Evolutionary conservation across 2,797 vertebrate species (phyloP).

Genomic region (Gouania willdenowi): DNA sequence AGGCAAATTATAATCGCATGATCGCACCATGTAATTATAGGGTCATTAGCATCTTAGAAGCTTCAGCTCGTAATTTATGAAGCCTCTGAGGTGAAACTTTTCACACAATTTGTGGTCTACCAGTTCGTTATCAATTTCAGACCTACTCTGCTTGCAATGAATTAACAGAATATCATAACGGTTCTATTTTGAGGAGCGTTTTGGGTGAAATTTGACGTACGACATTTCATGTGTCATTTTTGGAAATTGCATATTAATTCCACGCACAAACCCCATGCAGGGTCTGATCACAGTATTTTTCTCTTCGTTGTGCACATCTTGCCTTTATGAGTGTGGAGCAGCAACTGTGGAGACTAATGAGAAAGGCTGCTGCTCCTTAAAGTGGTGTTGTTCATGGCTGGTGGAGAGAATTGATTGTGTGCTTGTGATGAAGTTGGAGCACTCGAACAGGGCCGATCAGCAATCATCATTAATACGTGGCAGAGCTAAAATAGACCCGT

Average conservation of each 20-base stretch:
- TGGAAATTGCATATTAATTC: constrained; percentile 32
- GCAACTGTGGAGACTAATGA: constrained; percentile 59
- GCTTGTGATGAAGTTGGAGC: constrained; percentile 76
- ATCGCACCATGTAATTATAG: too few species aligned
- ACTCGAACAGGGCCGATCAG: constrained; percentile 71
- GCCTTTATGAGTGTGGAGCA: constrained; percentile 39
- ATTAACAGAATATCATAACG: too few species aligned
- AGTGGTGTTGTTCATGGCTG: constrained; percentile 72
- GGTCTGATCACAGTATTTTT: constrained; percentile 18
- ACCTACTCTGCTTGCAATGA: too few species aligned
- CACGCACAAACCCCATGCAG: constrained; percentile 16
- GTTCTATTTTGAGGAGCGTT: background rate
- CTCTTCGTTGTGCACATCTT: constrained; percentile 21
- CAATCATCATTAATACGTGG: constrained; percentile 79
- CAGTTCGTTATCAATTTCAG: too few species aligned
- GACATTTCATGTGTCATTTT: constrained; percentile 11
- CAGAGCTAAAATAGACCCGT: constrained; percentile 75
- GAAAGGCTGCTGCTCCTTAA: constrained; percentile 64
- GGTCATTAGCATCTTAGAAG: too few species aligned
- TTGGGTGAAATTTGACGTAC: background rate
- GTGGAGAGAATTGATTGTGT: constrained; percentile 76
- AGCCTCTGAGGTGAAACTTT: too few species aligned
- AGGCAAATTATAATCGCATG: too few species aligned
- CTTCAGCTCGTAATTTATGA: background rate
- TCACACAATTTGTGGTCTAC: too few species aligned